Base-by-base conservation (phyloP, 2,113 vertebrate species). In the Petaurus breviceps region DNA sequence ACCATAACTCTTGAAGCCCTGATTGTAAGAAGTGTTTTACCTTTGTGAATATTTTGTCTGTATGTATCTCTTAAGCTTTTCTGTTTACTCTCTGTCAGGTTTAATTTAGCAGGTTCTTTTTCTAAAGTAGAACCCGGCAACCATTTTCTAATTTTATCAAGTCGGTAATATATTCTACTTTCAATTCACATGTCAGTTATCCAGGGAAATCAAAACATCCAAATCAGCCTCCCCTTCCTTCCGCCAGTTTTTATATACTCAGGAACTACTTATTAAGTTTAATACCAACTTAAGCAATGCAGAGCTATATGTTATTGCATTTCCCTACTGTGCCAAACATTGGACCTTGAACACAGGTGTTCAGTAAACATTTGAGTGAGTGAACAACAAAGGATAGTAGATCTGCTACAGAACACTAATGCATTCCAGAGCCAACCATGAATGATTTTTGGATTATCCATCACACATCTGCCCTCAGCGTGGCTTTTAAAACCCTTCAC, bases 1-100 rank as follows among this genome's bases (percentile, higher is more conserved):
- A 43, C 7, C n/a, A 84, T 43, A 43, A 84, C 68, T 84, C 22
- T 8, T 43, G 16, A 84, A 84, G 37, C 43, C 68, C 19, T 22
- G 14, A n/a, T n/a, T n/a, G 4, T 77, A n/a, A n/a, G 4, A 77
- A n/a, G 61, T n/a, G 37, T 77, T 77, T 95, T 96, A 94, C 94
- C 90, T 57, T 98, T 91, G 97, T 98, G 97, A 98, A 98, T 98
- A 97, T 98, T 98, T 97, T 95, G 89, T 92, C 77, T 68, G n/a
- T 61, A 57, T 96, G 90, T 97, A 91, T 97, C 97, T 97, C 55
- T 97, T 94, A 94, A 92, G 97, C 96, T 97, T 97, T 96, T 68
- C 89, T 96, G 95, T 98, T 98, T 97, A 95, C 93, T 95, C 84
- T 93, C 95, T 97, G 97, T 96, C 96, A 97, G 95, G 97, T 97